Base-by-base conservation (phyloP, 2,888 invertebrate genomes). In the Zhengitettix transpicula region DNA sequence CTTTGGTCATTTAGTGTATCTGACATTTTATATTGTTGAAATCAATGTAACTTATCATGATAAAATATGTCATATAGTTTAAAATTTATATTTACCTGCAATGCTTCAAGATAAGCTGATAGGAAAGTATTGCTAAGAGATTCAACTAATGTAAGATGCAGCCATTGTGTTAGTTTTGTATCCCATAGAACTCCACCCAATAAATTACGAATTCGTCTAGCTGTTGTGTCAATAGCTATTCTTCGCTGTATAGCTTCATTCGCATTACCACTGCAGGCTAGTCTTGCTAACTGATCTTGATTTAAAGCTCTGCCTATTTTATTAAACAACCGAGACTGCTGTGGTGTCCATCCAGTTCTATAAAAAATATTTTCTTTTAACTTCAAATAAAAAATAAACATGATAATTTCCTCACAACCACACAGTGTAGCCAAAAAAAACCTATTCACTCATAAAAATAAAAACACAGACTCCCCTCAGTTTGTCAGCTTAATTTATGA, bases 131-230 rank as follows among this genome's bases (percentile, higher is more conserved):
- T 76, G 57, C 80, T 82, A 55, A 89, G 72, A 67, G 81, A 75
- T 63, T 89, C 87, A 65, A 88, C 77, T 10, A 90, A 70, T 11
- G 85, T 70, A 52, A 78, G 74, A 71, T 91, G 89, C 42, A 91
- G 71, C 91, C 91, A 91, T 65, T 88, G 86, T 0, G 82, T 79
- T 40, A 85, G 72, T 64, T 82, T 80, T 40, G 78, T 71, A 66
- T 89, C 87, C 89, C 89, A 90, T n/a, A 78, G 75, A 11, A 85
- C 77, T 7, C 80, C 78, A 0, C 85, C 82, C 63, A 89, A 73
- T n/a, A 83, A 75, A 64, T 82, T 80, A 44, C 89, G 76, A 64
- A 88, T 75, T 60, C 82, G 75, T 63, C 81, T 76, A 0, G 83
- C 80, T 1, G 87, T 82, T 65, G 82, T 85, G 67, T 89, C 87